Base-by-base conservation (phyloP, 2,797 vertebrate species). In the Tinamus major region DNA sequence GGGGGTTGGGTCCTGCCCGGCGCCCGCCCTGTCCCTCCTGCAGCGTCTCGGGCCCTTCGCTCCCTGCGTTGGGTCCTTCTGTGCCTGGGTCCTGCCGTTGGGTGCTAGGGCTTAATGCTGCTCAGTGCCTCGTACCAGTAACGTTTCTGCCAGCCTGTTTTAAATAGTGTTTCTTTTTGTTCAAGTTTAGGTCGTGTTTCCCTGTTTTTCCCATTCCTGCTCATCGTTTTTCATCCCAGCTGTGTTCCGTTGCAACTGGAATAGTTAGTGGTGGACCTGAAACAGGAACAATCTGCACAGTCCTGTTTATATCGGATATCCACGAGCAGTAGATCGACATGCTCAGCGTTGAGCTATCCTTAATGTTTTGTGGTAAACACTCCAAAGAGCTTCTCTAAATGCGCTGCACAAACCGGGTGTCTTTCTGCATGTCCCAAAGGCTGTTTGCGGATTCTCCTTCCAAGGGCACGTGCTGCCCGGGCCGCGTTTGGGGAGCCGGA, bases 101-200 rank as follows among this genome's bases (percentile, higher is more conserved):
- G 8, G 0, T 9, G 15, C 68, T 85, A 0, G 0, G 58, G 9
- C 58, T 62, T 69, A 19, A 17, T 3, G 0, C 70, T 72, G 48
- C 42, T 87, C 31, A 4, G 31, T 39, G 63, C 80, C 85, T 51
- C 35, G 19, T 20, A 14, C 7, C 1, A 13, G 1, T 2, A 4
- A 26, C 48, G 10, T 4, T 70, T 58, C 46, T 56, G 35, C 56
- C 70, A 59, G 51, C 35, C 33, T 80, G 19, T 39, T 80, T 33
- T 37, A 59, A 58, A 76, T 39, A 48, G 26, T 33, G 72, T 78
- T 55, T 79, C 35, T 70, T 41, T 9, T 67, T 92, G 79, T 31
- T 20, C 7, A 61, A 75, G 26, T 70, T 46, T 21, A 41, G 21
- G 26, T 69, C 5, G 1, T 37, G 37, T 55, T 55, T 49, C 49